Evolutionary conservation across 2,113 vertebrate species (phyloP).

Genomic region (Cyanoderma ruficeps): DNA sequence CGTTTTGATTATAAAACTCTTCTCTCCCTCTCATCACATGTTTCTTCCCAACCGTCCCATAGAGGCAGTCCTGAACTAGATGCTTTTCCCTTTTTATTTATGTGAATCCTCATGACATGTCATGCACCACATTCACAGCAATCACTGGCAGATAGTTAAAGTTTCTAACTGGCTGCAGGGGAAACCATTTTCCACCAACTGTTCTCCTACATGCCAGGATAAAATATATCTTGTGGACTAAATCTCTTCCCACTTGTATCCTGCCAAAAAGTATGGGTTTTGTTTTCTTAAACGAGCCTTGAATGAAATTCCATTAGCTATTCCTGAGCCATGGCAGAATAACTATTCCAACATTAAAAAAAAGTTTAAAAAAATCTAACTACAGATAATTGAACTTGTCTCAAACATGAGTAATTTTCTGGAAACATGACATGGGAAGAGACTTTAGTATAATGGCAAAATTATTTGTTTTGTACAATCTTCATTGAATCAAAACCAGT

Average conservation of each 20-base stretch:
- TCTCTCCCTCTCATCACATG: slow-evolving; percentile 10
- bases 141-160: slow-evolving; percentile 67
- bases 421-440: slow-evolving; percentile 11
- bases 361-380: neutral
- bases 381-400: slow-evolving; percentile 37
- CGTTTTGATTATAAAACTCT: neutral
- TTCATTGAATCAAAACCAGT: slow-evolving; percentile 21
- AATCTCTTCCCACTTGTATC: slow-evolving; percentile 52
- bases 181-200: slow-evolving; percentile 64
- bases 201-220: slow-evolving; percentile 46
- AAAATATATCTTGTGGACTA: slow-evolving; percentile 60
- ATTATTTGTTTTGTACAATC: slow-evolving; percentile 29
- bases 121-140: slow-evolving; percentile 41
- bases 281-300: slow-evolving; percentile 36
- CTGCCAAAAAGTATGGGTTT: slow-evolving; percentile 28
- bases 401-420: slow-evolving; percentile 34
- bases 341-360: neutral
- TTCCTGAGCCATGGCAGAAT: slow-evolving; percentile 35
- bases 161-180: slow-evolving; percentile 54
- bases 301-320: slow-evolving; percentile 62
- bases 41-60: slow-evolving; percentile 10
- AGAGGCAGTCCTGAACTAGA: slow-evolving; percentile 35
- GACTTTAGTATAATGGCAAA: neutral
- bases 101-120: slow-evolving; percentile 33
- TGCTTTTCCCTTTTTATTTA: slow-evolving; percentile 55